Conservation (phyloP, 2,888 invertebrate genomes). For the Suillia variegata region DNA sequence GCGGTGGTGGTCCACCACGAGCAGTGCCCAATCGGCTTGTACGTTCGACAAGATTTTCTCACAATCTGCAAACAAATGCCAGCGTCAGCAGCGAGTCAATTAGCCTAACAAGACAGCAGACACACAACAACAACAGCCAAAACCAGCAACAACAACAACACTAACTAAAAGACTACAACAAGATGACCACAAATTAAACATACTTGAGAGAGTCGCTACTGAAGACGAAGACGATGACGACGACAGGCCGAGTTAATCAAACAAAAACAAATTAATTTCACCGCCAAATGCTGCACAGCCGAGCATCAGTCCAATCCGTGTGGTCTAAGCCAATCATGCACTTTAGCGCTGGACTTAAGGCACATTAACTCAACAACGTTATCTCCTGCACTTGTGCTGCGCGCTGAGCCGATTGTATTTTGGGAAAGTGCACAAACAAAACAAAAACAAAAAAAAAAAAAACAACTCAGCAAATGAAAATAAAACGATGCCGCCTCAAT, state of each 20-base stretch:
- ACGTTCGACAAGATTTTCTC: constrained; percentile 1
- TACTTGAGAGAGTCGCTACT: neutral
- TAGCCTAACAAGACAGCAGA: constrained; percentile 13
- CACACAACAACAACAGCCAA: neutral
- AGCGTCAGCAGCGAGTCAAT: constrained; percentile 9
- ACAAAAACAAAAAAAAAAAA: neutral
- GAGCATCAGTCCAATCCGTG: neutral
- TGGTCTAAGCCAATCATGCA: constrained; percentile 12
- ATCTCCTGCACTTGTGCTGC: constrained; percentile 16
- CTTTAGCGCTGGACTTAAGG: neutral
- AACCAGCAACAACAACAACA: neutral
- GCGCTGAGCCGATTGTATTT: neutral
- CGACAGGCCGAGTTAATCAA: neutral
- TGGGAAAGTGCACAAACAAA: neutral
- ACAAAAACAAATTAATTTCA: constrained; percentile 17
- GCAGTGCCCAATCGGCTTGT: neutral
- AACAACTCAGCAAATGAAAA: neutral
- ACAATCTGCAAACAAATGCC: constrained; percentile 9
- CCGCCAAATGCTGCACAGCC: constrained; percentile 7
- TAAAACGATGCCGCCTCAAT: neutral
- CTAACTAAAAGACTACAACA: no score
- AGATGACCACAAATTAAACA: neutral
- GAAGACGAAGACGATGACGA: neutral
- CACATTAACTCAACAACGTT: constrained; percentile 11
- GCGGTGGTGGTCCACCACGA: neutral